phyloP scores from a whole-genome alignment of 2,888 invertebrate genomes.

The Aporophyla lueneburgensis region DNA sequence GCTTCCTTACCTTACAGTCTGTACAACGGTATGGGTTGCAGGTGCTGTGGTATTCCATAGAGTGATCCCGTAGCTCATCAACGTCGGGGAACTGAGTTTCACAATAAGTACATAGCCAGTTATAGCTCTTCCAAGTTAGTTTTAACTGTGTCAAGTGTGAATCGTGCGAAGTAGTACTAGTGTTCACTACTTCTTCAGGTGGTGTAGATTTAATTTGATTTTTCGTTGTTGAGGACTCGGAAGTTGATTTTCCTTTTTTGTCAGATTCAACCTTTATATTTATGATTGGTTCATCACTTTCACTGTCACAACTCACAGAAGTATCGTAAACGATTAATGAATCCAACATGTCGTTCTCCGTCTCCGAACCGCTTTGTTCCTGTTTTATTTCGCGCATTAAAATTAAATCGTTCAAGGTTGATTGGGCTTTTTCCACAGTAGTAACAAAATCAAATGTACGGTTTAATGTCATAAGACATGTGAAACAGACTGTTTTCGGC shows the following conservation, averaged over 20 bases:
- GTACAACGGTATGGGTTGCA: slow-evolving; percentile 92
- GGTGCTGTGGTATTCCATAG: slow-evolving; percentile 90
- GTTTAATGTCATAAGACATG: slow-evolving; percentile 75
- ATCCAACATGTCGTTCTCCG: slow-evolving; percentile 56
- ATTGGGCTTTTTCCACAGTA: slow-evolving; percentile 78
- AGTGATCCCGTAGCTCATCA: slow-evolving; percentile 89
- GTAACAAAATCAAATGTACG: slow-evolving; percentile 78
- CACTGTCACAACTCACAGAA: slow-evolving; percentile 25
- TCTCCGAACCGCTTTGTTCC: slow-evolving; percentile 64
- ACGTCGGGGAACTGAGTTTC: slow-evolving; percentile 77
- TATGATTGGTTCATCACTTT: slow-evolving; percentile 24
- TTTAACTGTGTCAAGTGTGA: slow-evolving; percentile 76
- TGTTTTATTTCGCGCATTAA: slow-evolving; percentile 71
- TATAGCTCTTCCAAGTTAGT: slow-evolving; percentile 80
- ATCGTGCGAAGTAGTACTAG: slow-evolving; percentile 56
- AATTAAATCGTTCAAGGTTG: slow-evolving; percentile 68
- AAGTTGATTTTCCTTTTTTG: slow-evolving; percentile 3
- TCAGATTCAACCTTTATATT: slow-evolving; percentile 39
- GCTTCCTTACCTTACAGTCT: slow-evolving; percentile 88
- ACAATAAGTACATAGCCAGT: slow-evolving; percentile 81
- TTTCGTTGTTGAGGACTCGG: background rate
- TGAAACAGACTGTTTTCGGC: slow-evolving; percentile 79
- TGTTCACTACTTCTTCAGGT: slow-evolving; percentile 27
- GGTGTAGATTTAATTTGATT: background rate
- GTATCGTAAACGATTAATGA: slow-evolving; percentile 24